Percentiles rank a stretch among this genome's conserved stretches.
Evolutionary conservation across 1,140 invertebrate genomes (phyloP).

Genomic region (Apis florea): DNA sequence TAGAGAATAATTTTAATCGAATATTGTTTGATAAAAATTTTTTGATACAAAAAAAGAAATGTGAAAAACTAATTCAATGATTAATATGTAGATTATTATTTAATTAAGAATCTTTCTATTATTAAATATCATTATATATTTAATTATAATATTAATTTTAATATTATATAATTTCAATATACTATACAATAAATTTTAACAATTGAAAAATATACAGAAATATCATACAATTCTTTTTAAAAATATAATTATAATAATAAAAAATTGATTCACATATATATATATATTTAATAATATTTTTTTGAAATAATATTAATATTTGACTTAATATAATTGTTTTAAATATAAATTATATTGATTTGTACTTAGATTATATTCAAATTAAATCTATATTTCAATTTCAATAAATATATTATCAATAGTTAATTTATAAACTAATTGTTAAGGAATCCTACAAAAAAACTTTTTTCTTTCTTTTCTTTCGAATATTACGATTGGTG

Average conservation of each 20-base stretch:
- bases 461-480: neutral
- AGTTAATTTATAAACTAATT: neutral
- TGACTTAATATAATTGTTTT: too few species aligned
- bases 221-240: too few species aligned
- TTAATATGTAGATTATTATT: neutral
- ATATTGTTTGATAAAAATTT: too few species aligned
- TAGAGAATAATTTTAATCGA: neutral
- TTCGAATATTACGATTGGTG: slow-evolving; percentile 21
- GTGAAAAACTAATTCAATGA: neutral
- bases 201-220: too few species aligned
- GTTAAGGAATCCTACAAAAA: neutral
- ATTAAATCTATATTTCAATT: neutral
- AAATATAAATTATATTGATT: neutral
- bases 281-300: too few species aligned
- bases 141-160: too few species aligned
- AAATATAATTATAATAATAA: too few species aligned
- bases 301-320: too few species aligned
- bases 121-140: too few species aligned
- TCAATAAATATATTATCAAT: neutral
- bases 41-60: neutral
- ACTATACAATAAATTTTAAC: too few species aligned
- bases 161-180: neutral
- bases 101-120: neutral
- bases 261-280: too few species aligned
- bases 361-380: neutral